Percentiles rank a stretch among this genome's conserved stretches.
These are phyloP conservation scores for Tachyglossus aculeatus DNA, from an alignment of 2,797 vertebrate species.

Conservation along the genomic window DNA sequence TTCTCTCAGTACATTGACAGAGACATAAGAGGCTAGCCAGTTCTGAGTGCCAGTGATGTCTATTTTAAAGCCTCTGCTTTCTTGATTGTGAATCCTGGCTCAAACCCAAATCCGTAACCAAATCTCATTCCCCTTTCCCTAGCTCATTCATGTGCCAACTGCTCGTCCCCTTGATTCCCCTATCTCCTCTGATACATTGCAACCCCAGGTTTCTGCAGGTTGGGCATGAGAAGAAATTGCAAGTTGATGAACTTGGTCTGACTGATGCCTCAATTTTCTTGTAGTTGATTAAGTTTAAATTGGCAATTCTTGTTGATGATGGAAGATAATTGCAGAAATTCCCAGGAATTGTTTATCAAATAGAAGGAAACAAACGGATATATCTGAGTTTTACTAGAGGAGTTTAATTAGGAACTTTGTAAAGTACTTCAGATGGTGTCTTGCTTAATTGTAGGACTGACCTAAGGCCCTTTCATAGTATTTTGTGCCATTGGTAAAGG, in stretches of 20 bases:
- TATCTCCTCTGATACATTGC: neutral
- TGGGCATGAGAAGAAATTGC: conserved; percentile 18
- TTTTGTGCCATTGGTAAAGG: neutral
- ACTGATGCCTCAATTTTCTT: conserved; percentile 52
- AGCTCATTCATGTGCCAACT: neutral
- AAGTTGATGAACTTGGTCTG: conserved; percentile 37
- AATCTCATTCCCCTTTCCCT: neutral
- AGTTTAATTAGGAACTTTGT: conserved; percentile 58
- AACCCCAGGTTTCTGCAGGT: conserved; percentile 21
- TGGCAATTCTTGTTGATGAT: conserved; percentile 66
- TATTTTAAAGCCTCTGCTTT: neutral
- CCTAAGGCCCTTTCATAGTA: neutral
- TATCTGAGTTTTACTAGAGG: conserved; percentile 45
- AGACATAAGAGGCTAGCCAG: neutral
- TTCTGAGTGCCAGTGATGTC: neutral
- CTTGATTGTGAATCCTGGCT: neutral
- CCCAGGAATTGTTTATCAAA: conserved; percentile 56
- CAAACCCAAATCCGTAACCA: neutral
- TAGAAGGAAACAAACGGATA: conserved; percentile 45
- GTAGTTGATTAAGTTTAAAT: conserved; percentile 67
- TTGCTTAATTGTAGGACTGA: neutral
- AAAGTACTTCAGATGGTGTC: conserved; percentile 50
- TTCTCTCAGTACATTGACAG: neutral
- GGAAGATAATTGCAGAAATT: conserved; percentile 64
- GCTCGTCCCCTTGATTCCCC: neutral